Conservation (phyloP, 2,113 vertebrate genomes). For the Ascaphus truei region DNA sequence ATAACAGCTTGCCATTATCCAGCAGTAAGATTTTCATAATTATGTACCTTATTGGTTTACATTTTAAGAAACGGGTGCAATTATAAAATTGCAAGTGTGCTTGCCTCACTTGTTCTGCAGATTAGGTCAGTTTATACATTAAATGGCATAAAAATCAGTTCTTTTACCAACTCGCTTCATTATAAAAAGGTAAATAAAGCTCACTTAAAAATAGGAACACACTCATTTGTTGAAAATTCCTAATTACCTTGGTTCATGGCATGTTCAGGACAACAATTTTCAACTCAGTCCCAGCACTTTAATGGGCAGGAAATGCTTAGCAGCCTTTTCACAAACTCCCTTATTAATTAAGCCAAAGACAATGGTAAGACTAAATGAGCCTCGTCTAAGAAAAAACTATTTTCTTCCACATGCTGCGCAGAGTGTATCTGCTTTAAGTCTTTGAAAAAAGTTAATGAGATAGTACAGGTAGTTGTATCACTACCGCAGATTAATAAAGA, state of each 20-base stretch:
- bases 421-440: slow-evolving; percentile 35
- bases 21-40: too few relatives aligned
- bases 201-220: slow-evolving; percentile 54
- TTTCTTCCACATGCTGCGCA: slow-evolving; percentile 36
- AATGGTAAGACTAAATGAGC: slow-evolving; percentile 42
- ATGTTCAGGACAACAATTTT: slow-evolving; percentile 45
- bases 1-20: too few relatives aligned
- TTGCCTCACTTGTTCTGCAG: slow-evolving; percentile 54
- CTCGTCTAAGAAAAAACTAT: slow-evolving; percentile 39
- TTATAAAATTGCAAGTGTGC: too few relatives aligned
- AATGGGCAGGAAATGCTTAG: slow-evolving; percentile 61
- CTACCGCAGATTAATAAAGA: slow-evolving; percentile 44
- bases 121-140: slow-evolving; percentile 48
- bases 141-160: slow-evolving; percentile 55
- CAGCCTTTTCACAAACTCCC: slow-evolving; percentile 41
- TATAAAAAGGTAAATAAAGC: slow-evolving; percentile 53
- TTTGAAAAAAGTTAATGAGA: slow-evolving; percentile 51
- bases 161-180: slow-evolving; percentile 50
- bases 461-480: slow-evolving; percentile 43
- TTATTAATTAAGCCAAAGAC: slow-evolving; percentile 52
- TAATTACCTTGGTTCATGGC: slow-evolving; percentile 60
- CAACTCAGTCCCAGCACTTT: slow-evolving; percentile 51
- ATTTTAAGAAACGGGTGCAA: too few relatives aligned
- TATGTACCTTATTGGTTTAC: too few relatives aligned
- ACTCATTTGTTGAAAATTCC: slow-evolving; percentile 55